phyloP scores from a whole-genome alignment of 2,113 vertebrate species.

The Laticauda laticaudata region DNA sequence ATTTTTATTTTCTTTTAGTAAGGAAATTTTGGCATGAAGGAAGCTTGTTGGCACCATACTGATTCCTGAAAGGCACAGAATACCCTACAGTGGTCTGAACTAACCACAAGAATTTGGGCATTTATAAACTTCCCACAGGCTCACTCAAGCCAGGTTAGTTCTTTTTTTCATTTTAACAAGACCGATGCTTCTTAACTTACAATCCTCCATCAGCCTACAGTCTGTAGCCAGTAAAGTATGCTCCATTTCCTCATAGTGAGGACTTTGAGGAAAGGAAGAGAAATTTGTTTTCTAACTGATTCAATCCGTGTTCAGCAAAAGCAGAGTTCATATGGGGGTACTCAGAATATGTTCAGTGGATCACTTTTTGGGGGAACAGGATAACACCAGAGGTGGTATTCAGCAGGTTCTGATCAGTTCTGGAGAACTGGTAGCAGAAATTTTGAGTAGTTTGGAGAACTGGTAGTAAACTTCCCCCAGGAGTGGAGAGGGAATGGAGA shows the following conservation, averaged over 20 bases:
- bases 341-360: background rate
- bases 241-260: background rate
- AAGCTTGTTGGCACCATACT: background rate
- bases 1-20: background rate
- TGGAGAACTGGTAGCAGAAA: too few species aligned
- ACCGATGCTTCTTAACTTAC: background rate
- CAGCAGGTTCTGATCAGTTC: too few species aligned
- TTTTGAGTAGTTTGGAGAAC: too few species aligned
- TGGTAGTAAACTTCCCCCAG: too few species aligned
- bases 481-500: too few species aligned
- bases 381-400: background rate
- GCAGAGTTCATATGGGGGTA: background rate
- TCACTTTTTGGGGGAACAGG: background rate
- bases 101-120: background rate
- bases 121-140: background rate
- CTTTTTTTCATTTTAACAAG: background rate
- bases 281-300: background rate
- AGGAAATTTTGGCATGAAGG: background rate
- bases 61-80: background rate
- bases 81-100: background rate
- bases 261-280: background rate
- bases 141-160: background rate
- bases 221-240: background rate
- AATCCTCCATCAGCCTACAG: background rate
- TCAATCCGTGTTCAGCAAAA: background rate